Evolutionary conservation across 2,113 vertebrate genomes (phyloP).

Genomic region (Perca flavescens): DNA sequence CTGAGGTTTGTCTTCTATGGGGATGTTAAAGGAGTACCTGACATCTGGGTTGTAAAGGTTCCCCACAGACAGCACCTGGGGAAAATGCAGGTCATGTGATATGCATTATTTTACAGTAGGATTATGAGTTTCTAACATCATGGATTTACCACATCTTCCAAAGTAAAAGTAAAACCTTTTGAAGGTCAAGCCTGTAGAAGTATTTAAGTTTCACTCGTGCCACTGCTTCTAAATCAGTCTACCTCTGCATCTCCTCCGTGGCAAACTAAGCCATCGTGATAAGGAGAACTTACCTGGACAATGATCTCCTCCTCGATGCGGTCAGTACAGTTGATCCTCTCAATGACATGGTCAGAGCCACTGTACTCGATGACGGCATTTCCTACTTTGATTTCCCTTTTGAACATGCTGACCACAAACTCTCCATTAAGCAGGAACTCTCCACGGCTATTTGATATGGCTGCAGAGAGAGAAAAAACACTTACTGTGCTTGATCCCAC

Average conservation of each 20-base stretch:
- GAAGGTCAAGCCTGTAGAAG: background rate
- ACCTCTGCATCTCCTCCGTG: background rate
- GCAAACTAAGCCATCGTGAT: background rate
- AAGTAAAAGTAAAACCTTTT: background rate
- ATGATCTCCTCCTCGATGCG: conserved; percentile 94
- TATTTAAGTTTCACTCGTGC: background rate
- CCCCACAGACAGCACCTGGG: conserved; percentile 95
- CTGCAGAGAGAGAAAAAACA: conserved; percentile 78
- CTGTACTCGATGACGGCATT: conserved; percentile 96
- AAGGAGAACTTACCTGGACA: conserved; percentile 88
- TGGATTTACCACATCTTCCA: background rate
- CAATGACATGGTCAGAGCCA: conserved; percentile 92
- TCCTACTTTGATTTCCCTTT: conserved; percentile 97
- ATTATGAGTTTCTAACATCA: background rate
- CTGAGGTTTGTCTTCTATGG: conserved; percentile 94
- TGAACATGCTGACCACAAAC: conserved; percentile 99
- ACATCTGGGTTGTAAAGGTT: conserved; percentile 96
- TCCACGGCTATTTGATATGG: conserved; percentile 92
- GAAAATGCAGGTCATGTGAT: conserved; percentile 21
- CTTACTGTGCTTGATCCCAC: conserved; percentile 5
- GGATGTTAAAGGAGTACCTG: conserved; percentile 96
- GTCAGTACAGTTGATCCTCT: conserved; percentile 97
- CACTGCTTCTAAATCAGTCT: background rate
- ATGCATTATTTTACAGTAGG: conserved; percentile 1
- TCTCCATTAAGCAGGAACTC: conserved; percentile 98